phyloP scores from a whole-genome alignment of 2,888 invertebrate species.

The Conchocele bisecta region DNA sequence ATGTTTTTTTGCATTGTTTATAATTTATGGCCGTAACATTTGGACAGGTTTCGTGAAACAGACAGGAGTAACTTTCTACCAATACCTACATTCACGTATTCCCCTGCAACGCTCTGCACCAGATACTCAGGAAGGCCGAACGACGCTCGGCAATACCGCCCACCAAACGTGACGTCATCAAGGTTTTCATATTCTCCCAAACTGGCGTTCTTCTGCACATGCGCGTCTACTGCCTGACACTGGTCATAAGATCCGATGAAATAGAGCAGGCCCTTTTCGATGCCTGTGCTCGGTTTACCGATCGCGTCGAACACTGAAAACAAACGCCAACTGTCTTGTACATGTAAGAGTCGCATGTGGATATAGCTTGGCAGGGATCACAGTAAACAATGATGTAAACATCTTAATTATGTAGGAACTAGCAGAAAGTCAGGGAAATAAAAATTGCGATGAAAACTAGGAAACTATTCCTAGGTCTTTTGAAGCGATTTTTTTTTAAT shows the following conservation, averaged over 20 bases:
- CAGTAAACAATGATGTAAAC: background rate
- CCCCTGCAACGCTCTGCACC: constrained; percentile 39
- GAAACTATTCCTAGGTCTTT: too few species aligned
- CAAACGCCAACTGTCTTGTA: too few species aligned
- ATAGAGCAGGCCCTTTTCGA: constrained; percentile 64
- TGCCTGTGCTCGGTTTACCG: constrained; percentile 71
- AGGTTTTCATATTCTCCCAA: constrained; percentile 17
- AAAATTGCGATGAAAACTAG: too few species aligned
- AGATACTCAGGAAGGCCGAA: constrained; percentile 56
- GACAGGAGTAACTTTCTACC: background rate
- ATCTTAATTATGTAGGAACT: too few species aligned
- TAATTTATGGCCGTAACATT: too few species aligned
- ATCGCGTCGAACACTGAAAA: constrained; percentile 72
- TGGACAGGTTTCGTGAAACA: too few species aligned
- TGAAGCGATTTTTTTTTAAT: too few species aligned
- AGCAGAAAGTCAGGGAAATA: too few species aligned
- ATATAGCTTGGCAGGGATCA: background rate
- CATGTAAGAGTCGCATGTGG: too few species aligned
- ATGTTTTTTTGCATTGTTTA: too few species aligned
- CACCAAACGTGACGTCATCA: constrained; percentile 34
- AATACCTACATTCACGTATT: constrained; percentile 48
- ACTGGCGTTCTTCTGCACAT: constrained; percentile 14
- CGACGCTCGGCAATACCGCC: constrained; percentile 64
- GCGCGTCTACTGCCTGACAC: constrained; percentile 55
- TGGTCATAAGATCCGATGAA: constrained; percentile 70